phyloP scores from a whole-genome alignment of 2,797 vertebrate genomes.

The Mastacembelus armatus region DNA sequence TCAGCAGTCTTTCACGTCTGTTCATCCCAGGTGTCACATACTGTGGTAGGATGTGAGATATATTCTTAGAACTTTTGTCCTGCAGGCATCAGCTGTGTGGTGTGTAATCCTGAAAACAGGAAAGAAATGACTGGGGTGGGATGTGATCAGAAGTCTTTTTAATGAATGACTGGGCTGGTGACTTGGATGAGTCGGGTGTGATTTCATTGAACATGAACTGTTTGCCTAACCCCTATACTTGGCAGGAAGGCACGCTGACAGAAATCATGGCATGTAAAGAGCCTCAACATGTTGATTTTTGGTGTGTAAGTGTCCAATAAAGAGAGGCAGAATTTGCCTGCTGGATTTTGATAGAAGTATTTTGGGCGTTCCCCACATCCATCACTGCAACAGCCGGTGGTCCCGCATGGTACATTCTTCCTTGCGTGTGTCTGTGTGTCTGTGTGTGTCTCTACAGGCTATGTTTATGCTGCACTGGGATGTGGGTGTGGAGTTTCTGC shows the following conservation, averaged over 20 bases:
- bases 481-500: constrained; percentile 53
- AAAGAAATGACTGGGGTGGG: not conserved
- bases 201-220: constrained; percentile 22
- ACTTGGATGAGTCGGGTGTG: constrained; percentile 10
- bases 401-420: constrained; percentile 74
- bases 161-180: constrained; percentile 21
- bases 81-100: constrained; percentile 1
- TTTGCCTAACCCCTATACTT: not conserved
- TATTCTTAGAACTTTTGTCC: constrained; percentile 38
- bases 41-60: constrained; percentile 35
- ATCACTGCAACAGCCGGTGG: constrained; percentile 73
- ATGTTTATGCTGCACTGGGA: constrained; percentile 44
- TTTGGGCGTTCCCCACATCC: constrained; percentile 66
- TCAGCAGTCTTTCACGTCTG: constrained; percentile 18
- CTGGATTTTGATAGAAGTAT: constrained; percentile 60
- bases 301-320: constrained; percentile 12
- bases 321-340: constrained; percentile 12
- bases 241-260: not conserved
- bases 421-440: constrained; percentile 30
- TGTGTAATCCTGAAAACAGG: constrained; percentile 7
- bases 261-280: not conserved
- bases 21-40: constrained; percentile 59
- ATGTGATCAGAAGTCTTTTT: constrained; percentile 14
- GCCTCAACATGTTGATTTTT: constrained; percentile 3
- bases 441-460: constrained; percentile 15